A percentile compares a stretch with the other conserved stretches of the same genome.
Conservation (phyloP, 2,888 invertebrate genomes). For the Acheta domesticus region DNA sequence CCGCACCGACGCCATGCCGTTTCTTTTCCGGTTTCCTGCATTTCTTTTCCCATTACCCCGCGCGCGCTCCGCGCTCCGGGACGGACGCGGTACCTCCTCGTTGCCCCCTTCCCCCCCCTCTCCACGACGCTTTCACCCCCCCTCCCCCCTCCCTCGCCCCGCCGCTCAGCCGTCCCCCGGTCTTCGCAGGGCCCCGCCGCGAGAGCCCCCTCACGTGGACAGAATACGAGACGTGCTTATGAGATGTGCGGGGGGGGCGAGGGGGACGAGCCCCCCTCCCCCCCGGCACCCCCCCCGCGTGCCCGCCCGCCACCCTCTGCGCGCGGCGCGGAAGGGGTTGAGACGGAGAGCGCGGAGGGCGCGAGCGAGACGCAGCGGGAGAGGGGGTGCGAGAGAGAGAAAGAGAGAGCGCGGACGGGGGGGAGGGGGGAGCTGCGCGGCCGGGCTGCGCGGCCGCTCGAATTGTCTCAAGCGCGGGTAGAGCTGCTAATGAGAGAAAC, state of each 20-base stretch:
- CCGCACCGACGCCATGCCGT: background rate
- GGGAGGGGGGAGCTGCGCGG: background rate
- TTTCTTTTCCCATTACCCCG: constrained; percentile 10
- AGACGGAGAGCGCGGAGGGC: background rate
- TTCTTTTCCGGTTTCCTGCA: constrained; percentile 18
- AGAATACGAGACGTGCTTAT: constrained; percentile 11
- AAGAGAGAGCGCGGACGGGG: background rate
- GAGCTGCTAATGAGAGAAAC: constrained; percentile 18
- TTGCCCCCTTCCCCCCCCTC: background rate
- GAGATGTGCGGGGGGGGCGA: background rate
- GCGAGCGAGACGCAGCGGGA: background rate
- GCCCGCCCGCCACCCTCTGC: background rate
- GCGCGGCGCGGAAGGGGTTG: background rate
- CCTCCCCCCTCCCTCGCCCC: background rate
- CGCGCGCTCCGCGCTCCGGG: background rate
- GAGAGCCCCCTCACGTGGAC: background rate
- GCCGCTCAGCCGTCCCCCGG: background rate
- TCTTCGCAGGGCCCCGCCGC: background rate
- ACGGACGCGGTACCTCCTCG: background rate
- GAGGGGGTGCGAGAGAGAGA: background rate
- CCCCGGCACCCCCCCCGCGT: background rate
- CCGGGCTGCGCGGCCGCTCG: background rate
- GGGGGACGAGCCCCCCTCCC: background rate
- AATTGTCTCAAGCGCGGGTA: background rate
- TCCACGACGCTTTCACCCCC: background rate